Conservation (phyloP, 1,140 invertebrate genomes). For the Hylaeus volcanicus region DNA sequence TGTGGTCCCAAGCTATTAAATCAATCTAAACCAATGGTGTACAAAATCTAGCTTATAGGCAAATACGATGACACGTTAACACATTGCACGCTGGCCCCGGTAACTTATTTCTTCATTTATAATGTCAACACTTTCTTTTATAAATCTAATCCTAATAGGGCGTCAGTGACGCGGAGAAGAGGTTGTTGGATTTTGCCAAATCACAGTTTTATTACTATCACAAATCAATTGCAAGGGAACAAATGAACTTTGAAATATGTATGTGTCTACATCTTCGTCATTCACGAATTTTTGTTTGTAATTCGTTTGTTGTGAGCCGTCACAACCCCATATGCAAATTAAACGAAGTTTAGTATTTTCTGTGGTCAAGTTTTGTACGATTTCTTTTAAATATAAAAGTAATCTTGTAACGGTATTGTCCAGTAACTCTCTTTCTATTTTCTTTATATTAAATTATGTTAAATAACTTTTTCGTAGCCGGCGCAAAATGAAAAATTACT, state of each 20-base stretch:
- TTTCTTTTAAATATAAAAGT: slow-evolving; percentile 3
- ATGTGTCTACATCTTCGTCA: not conserved
- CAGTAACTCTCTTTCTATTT: not conserved
- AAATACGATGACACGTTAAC: too few relatives aligned
- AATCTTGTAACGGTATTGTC: slow-evolving; percentile 1
- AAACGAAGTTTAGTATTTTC: not conserved
- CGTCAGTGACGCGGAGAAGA: not conserved
- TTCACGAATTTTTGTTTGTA: slow-evolving; percentile 27
- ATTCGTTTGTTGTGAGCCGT: not conserved
- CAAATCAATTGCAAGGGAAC: not conserved
- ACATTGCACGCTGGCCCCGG: too few relatives aligned
- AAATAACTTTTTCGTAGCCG: too few relatives aligned
- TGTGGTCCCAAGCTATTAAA: too few relatives aligned
- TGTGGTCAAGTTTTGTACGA: not conserved
- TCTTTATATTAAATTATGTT: too few relatives aligned
- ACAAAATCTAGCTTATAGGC: too few relatives aligned
- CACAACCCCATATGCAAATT: slow-evolving; percentile 14
- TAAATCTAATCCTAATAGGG: not conserved
- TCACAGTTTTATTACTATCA: not conserved
- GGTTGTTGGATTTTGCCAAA: not conserved
- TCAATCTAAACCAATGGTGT: too few relatives aligned
- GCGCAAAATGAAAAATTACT: too few relatives aligned
- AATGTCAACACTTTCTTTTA: not conserved
- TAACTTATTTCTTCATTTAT: not conserved
- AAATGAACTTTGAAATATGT: slow-evolving; percentile 17